A percentile compares a stretch with the other conserved stretches of the same genome.
Conservation (phyloP, 2,113 vertebrate species). For the Rhynchopsitta pachyrhyncha region DNA sequence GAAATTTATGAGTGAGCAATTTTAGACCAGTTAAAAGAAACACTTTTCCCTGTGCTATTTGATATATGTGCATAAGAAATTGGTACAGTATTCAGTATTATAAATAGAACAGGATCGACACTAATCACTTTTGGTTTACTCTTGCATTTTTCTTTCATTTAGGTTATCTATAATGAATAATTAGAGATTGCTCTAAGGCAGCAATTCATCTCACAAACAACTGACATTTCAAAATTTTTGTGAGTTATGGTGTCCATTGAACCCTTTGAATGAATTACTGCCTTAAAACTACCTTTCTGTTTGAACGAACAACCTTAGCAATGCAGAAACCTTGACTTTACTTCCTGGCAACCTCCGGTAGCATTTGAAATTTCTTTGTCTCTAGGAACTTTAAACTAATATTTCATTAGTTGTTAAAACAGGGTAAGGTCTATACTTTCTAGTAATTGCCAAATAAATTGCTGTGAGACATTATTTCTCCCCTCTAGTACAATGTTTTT, state of each 20-base stretch:
- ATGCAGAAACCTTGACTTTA: conserved; percentile 19
- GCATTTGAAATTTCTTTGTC: neutral
- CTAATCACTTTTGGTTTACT: neutral
- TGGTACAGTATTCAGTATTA: neutral
- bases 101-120: neutral
- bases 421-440: neutral
- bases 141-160: neutral
- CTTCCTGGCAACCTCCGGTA: neutral
- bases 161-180: conserved; percentile 12
- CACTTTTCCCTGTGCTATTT: neutral
- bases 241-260: neutral
- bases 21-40: neutral
- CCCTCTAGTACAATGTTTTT: neutral
- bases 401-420: conserved; percentile 42
- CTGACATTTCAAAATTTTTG: conserved; percentile 33
- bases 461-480: neutral
- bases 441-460: conserved; percentile 12
- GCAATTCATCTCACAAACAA: neutral
- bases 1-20: neutral
- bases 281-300: neutral
- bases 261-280: conserved; percentile 6
- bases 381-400: neutral
- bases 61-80: neutral
- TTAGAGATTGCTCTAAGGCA: neutral
- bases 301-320: neutral